phyloP scores from a whole-genome alignment of 2,113 vertebrate species.

The Galemys pyrenaicus region DNA sequence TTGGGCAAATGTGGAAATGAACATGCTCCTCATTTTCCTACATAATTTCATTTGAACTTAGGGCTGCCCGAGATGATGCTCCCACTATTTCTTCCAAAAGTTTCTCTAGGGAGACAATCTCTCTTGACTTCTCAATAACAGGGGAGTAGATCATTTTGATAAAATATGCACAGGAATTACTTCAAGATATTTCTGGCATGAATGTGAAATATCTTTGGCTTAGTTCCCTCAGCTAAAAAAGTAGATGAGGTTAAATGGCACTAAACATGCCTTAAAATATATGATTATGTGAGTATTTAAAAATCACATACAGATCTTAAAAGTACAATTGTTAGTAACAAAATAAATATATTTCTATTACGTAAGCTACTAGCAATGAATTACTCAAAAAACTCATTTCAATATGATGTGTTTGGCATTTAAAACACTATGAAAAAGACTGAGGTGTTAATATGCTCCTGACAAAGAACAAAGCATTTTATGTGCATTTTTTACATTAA shows the following conservation, averaged over 20 bases:
- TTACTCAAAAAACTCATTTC: not conserved
- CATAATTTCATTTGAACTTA: not conserved
- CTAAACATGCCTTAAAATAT: not conserved
- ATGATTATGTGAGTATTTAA: not conserved
- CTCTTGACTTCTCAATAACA: not conserved
- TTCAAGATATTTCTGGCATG: not conserved
- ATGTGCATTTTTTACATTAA: not conserved
- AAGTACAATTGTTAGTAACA: not conserved
- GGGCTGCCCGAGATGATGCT: not conserved
- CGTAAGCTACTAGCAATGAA: not conserved
- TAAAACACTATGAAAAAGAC: conserved; percentile 22
- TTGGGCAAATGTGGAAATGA: not conserved
- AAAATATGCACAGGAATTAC: no score
- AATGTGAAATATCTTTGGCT: not conserved
- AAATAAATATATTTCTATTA: not conserved
- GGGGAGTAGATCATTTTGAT: not conserved
- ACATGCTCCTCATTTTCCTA: not conserved
- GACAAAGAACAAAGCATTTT: not conserved
- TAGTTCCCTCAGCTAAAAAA: not conserved
- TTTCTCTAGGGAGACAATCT: not conserved
- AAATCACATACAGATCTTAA: not conserved
- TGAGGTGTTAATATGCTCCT: not conserved
- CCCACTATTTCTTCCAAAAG: not conserved
- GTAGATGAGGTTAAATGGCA: not conserved
- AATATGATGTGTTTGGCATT: not conserved